Base-by-base conservation (phyloP, 1,140 invertebrate species). In the Sitophilus oryzae region DNA sequence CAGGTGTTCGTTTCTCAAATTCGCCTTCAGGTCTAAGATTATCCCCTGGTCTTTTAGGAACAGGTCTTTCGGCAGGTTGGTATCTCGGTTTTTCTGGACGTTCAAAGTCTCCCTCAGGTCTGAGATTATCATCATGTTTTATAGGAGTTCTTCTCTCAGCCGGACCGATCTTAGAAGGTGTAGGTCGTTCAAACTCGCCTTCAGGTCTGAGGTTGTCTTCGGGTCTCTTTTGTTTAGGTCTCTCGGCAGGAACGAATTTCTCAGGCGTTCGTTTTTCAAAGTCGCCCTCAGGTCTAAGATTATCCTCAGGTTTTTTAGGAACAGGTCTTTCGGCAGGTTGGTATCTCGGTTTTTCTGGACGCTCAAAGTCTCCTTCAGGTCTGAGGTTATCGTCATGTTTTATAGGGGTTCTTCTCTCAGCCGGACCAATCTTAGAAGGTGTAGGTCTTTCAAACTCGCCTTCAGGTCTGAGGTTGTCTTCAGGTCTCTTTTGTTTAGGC, bases 391-490 rank as follows among this genome's bases (percentile, higher is more conserved):
- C 82, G 61, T 78, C 72, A 43, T 73, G 74, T 74, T 66, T 71
- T 75, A 56, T 78, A 80, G 53, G 77, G 73, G 57, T 81, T 76
- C 67, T 79, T 75, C 10, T 74, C 72, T 18, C 76, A 79, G 34
- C 77, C 79, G 21, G 72, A 69, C 81, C 82, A 74, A 79, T 80
- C 70, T 82, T 85, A 16, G 82, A 83, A 80, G 80, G 83, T 2
- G 82, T 84, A 42, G 67, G 71, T 19, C 52, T 36, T 46, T 75
- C 73, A 58, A 80, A 78, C 8, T 76, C 71, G n/a, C 79, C 76
- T 68, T 80, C 79, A 2, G 77, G 77, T 16, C 69, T 69, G 0
- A 84, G 65, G 62, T 83, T 83, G 61, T 82, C 80, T 20, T 72
- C 46, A 38, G 76, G 73, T 59, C 73, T 74, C 58, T 72, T 58